Evolutionary conservation across 2,888 invertebrate genomes (phyloP), one percentile per base, ranked within the genome.

Genomic region (Mythimna pallens): DNA sequence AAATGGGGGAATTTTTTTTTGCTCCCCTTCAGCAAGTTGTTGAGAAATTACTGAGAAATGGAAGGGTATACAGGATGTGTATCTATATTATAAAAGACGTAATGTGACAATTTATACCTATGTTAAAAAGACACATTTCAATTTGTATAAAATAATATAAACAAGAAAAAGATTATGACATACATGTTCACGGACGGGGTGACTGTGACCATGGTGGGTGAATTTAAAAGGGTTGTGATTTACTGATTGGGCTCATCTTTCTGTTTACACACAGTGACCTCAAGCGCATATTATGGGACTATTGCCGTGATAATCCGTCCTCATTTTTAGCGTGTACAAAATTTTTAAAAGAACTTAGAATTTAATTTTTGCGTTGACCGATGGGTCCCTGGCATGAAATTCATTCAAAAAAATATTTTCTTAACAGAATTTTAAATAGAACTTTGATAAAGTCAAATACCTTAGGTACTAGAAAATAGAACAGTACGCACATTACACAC

Each of bases 1-100:
- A 70, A 83, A 83, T 73, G 43, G 72, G 73, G 70, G 55, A 65
- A 74, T 59, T 77, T 72, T 77, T 4, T 78, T 78, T 78, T 68
- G 43, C 61, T 65, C 43, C 54, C 57, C 72, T 73, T 22, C 50
- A 14, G 62, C 10, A 57, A 64, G 17, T 72, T 64, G 40, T 67
- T 62, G 58, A 68, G 57, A n/a, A 65, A 57, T 25, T 25, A 64
- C 61, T 65, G 62, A 65, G 64, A 50, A 76, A 65, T 10, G 34
- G 64, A 54, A 50, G 36, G 43, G 20, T 22, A 57, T 70, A 73
- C 43, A 40, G 47, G 20, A 0, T 58, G 14, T 47, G 17, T 34
- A 50, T 59, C 14, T 43, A n/a, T n/a, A n/a, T n/a, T n/a, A 22
- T 22, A 55, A 14, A 14, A 40, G 12, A 1, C 3, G n/a, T 25